Percentiles rank a stretch among this genome's conserved stretches.
Evolutionary conservation across 2,888 invertebrate species (phyloP).

Genomic region (Himalopsyche anomala): DNA sequence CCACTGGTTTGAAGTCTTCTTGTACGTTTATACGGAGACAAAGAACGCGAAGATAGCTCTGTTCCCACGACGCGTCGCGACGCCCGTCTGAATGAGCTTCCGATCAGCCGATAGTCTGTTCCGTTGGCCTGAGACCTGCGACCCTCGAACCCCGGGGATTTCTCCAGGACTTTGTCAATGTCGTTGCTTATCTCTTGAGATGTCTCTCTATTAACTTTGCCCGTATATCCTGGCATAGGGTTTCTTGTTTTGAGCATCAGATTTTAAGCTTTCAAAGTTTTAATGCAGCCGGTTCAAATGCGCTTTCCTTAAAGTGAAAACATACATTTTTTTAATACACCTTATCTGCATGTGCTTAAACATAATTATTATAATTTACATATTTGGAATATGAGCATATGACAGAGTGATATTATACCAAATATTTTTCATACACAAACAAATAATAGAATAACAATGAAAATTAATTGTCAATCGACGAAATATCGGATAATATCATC

Average conservation of each 20-base stretch:
- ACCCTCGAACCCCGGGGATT: slow-evolving; percentile 38
- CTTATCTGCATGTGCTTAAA: too few relatives aligned
- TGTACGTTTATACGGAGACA: slow-evolving; percentile 25
- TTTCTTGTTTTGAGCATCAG: slow-evolving; percentile 8
- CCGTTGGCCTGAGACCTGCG: slow-evolving; percentile 11
- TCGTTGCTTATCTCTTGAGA: slow-evolving; percentile 31
- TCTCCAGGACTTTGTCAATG: slow-evolving; percentile 37
- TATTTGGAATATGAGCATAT: too few relatives aligned
- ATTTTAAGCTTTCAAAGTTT: neutral
- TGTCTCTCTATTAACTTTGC: slow-evolving; percentile 26
- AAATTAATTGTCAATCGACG: too few relatives aligned
- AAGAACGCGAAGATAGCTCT: slow-evolving; percentile 16
- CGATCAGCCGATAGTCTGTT: slow-evolving; percentile 42
- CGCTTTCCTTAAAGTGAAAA: too few relatives aligned
- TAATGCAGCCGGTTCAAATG: neutral
- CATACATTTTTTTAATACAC: too few relatives aligned
- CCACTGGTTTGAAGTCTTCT: slow-evolving; percentile 17
- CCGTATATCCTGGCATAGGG: neutral
- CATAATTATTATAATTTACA: too few relatives aligned
- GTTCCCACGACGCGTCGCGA: slow-evolving; percentile 40
- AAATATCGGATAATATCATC: too few relatives aligned
- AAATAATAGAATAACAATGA: too few relatives aligned
- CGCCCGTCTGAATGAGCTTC: slow-evolving; percentile 42
- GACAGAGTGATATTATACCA: too few relatives aligned
- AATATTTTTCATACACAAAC: too few relatives aligned